Evolutionary conservation across 2,888 invertebrate species (phyloP).

Genomic region (Adelphocoris suturalis): DNA sequence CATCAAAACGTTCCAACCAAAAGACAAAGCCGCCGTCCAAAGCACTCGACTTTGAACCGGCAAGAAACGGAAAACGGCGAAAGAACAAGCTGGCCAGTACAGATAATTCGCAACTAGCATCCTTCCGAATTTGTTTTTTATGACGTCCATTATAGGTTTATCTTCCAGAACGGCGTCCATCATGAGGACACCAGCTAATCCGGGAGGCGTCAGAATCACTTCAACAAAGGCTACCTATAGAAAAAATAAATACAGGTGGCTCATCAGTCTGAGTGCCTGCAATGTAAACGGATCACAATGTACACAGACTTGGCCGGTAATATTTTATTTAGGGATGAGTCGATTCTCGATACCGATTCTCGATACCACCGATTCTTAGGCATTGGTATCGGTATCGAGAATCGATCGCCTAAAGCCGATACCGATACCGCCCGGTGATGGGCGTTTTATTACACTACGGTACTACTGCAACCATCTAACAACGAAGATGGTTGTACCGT

Average conservation of each 20-base stretch:
- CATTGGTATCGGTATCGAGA: no score
- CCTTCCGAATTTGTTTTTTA: neutral
- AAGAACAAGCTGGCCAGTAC: conserved; percentile 51
- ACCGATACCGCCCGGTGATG: no score
- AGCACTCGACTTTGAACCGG: conserved; percentile 12
- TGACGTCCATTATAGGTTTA: neutral
- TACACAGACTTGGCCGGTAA: no score
- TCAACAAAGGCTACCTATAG: conserved; percentile 42
- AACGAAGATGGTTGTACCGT: no score
- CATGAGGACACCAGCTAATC: neutral
- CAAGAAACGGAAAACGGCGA: conserved; percentile 34
- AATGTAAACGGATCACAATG: no score
- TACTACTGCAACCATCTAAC: no score
- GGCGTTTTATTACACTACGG: no score
- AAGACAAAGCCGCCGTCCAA: conserved; percentile 9
- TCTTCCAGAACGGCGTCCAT: conserved; percentile 40
- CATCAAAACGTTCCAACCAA: conserved; percentile 60
- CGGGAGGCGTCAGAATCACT: conserved; percentile 19
- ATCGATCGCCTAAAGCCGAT: no score
- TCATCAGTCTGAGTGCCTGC: neutral
- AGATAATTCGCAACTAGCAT: conserved; percentile 36
- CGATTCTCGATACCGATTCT: no score
- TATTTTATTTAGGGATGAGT: no score
- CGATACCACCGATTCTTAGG: no score
- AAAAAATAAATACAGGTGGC: neutral